A percentile compares a stretch with the other conserved stretches of the same genome.
Evolutionary conservation across 2,888 invertebrate species (phyloP).

Genomic region (Mycalesis mineus): DNA sequence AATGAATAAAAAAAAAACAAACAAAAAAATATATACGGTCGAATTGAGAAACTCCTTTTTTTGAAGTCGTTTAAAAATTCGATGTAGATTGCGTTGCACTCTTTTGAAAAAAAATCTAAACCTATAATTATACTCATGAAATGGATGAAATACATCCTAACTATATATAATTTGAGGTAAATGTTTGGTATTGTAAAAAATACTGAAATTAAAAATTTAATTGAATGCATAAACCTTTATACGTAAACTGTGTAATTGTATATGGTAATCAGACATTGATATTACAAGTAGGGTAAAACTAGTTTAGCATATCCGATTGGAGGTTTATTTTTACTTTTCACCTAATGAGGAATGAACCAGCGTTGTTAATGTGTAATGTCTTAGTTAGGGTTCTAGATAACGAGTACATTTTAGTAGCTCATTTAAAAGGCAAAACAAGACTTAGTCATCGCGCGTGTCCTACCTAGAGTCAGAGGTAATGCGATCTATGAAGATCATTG

Average conservation of each 20-base stretch:
- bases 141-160: too few relatives aligned
- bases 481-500: background rate
- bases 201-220: background rate
- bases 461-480: constrained; percentile 20
- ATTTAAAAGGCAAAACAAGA: constrained; percentile 24
- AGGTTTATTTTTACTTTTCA: constrained; percentile 31
- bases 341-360: constrained; percentile 28
- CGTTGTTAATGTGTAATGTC: constrained; percentile 24
- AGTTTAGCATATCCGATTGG: constrained; percentile 31
- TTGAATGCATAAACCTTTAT: background rate
- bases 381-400: constrained; percentile 25
- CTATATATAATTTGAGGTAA: too few relatives aligned
- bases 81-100: too few relatives aligned
- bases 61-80: too few relatives aligned
- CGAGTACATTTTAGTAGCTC: constrained; percentile 25
- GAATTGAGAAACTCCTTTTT: too few relatives aligned
- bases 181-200: too few relatives aligned
- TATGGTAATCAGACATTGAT: constrained; percentile 31
- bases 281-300: constrained; percentile 31
- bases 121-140: too few relatives aligned
- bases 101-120: too few relatives aligned
- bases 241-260: constrained; percentile 21
- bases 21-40: too few relatives aligned
- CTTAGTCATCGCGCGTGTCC: constrained; percentile 20
- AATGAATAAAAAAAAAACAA: too few relatives aligned